Base-by-base conservation (phyloP, 1,140 invertebrate species). In the Drosophila miranda region DNA sequence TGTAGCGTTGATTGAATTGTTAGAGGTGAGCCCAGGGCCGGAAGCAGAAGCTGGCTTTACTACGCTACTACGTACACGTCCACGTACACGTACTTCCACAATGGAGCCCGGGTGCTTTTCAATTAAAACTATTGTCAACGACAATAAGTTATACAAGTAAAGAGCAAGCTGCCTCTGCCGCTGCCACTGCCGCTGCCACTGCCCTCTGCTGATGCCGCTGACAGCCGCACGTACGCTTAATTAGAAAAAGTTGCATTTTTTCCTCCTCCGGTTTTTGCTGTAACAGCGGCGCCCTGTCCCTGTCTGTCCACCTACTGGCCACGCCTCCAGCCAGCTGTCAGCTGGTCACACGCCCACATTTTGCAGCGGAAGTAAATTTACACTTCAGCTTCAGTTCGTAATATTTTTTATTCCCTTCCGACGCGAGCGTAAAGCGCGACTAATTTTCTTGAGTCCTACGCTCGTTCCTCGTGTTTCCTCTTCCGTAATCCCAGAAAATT, bases 81-180 rank as follows among this genome's bases (percentile, higher is more conserved):
- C 26, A 45, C 41, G 41, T 30, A 54, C 9, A 55, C 49, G 48
- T 28, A 44, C 46, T 19, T 14, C 14, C 6, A 14, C 13, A 46
- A 42, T 14, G 21, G 42, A 26, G 26, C 14, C 41, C 43, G 16
- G 60, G 45, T 41, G 58, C 74, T 82, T 87, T 82, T 82, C 83
- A 87, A 87, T 87, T 87, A 87, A 87, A 87, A 78, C 82, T 75
- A 87, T 87, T 87, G 82, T 82, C 82, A 78, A 69, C 82, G 82
- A 75, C 82, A 87, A 86, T 84, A 86, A 86, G 82, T 86, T 86
- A 70, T 73, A 70, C 77, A 81, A 83, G 70, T 57, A 71, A 57
- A 57, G 54, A 79, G 67, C 71, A 52, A 64, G 30, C 8, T 5
- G 23, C 5, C 23, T 5, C 23, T 19, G 51, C 56, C 43, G 67